phyloP scores from a whole-genome alignment of 92 coral and sea anemone genomes.

The Siderastrea siderea region DNA sequence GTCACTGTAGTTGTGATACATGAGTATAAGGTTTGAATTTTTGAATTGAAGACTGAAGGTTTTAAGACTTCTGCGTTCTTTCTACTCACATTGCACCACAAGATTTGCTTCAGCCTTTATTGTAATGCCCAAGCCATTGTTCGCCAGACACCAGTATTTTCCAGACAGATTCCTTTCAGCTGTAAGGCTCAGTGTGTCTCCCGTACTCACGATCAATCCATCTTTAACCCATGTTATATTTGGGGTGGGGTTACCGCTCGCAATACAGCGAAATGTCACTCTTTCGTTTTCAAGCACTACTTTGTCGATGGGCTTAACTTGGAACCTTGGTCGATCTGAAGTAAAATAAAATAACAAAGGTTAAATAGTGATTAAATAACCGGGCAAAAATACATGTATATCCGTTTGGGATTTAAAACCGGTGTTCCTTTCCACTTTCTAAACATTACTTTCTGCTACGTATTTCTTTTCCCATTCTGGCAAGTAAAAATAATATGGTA shows the following conservation, averaged over 20 bases:
- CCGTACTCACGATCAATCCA: background rate
- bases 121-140: background rate
- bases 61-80: background rate
- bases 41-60: background rate
- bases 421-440: too few relatives aligned
- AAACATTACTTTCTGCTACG: too few relatives aligned
- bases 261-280: background rate
- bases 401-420: too few relatives aligned
- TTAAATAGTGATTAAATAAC: too few relatives aligned
- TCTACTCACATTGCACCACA: conserved; percentile 22
- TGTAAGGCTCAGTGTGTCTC: background rate
- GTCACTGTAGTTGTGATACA: too few relatives aligned
- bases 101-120: background rate
- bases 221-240: conserved; percentile 9
- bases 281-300: background rate
- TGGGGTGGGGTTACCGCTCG: conserved; percentile 22
- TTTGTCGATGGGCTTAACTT: background rate
- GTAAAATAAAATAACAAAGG: background rate
- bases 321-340: conserved; percentile 25
- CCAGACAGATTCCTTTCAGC: background rate
- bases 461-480: too few relatives aligned
- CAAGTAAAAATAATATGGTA: too few relatives aligned
- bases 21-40: background rate
- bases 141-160: conserved; percentile 20
- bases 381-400: background rate